Conservation (phyloP, 2,797 vertebrate genomes). For the Lithobates sylvaticus region DNA sequence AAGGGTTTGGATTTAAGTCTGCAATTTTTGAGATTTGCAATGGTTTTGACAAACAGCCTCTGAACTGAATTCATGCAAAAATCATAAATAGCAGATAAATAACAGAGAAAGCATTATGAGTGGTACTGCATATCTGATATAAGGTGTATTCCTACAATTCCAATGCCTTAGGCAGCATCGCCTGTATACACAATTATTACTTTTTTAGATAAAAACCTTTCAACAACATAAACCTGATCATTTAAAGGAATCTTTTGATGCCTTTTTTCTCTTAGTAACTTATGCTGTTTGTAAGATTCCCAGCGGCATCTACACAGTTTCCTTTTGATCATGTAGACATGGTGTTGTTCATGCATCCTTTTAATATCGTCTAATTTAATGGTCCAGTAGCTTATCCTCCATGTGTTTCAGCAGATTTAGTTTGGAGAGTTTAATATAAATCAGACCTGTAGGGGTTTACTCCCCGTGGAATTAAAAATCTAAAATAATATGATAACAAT, state of each 20-base stretch:
- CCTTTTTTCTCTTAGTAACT: background rate
- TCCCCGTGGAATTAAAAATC: background rate
- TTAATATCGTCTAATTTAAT: background rate
- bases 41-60: no score
- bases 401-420: background rate
- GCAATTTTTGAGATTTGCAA: no score
- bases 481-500: slow-evolving; percentile 24
- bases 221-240: background rate
- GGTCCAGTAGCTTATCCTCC: background rate
- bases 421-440: background rate
- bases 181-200: background rate
- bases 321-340: background rate
- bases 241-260: background rate
- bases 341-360: background rate
- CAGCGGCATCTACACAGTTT: background rate
- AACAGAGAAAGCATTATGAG: no score
- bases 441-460: slow-evolving; percentile 12
- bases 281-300: background rate
- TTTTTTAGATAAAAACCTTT: background rate
- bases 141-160: background rate
- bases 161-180: background rate
- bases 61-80: no score
- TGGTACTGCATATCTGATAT: background rate
- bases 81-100: no score
- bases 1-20: no score